Evolutionary conservation across 2,113 vertebrate species (phyloP), one percentile per base, ranked within the genome.

Genomic region (Nothocercus nigrocapillus): DNA sequence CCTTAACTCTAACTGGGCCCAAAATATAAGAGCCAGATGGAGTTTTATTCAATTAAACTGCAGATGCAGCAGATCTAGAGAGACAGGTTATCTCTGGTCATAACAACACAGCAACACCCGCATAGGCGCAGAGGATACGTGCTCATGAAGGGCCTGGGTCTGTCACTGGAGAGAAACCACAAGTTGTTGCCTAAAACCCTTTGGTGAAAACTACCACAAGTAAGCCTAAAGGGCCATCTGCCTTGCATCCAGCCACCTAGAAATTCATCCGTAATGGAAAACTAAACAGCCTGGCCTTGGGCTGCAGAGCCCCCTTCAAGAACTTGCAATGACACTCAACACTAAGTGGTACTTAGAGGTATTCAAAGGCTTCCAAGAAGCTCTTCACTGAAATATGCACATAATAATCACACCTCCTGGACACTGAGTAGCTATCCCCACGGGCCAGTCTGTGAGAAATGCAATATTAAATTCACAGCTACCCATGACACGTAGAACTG

Each of bases 401-500:
- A 38, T 36, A 86, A 67, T 19, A 72, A 66, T 62, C 54, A 21
- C 36, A 44, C 2, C 24, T 53, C 51, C 61, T 56, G 74, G 74
- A 54, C 66, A 74, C 22, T 5, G n/a, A 28, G 42, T n/a, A 77
- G 54, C 34, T 59, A 25, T 68, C 11, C 58, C 11, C 47, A 70
- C 53, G 53, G 40, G 30, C 54, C 74, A 61, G n/a, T 76, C 67
- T 36, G 28, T 62, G 53, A 84, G 53, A 90, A 81, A 44, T 1
- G 2, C n/a, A 40, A 24, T 11, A 72, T 32, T 83, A 75, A 61
- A 78, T 90, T 75, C 91, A 76, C 45, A 94, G 69, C 62, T 94
- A 63, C 64, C 73, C 82, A 21, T 81, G 80, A 86, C 87, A 95
- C 66, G 70, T 0, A 3, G 22, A 87, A 53, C 27, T 73, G 58